phyloP scores from a whole-genome alignment of 2,113 vertebrate genomes.

The Cynoglossus semilaevis region DNA sequence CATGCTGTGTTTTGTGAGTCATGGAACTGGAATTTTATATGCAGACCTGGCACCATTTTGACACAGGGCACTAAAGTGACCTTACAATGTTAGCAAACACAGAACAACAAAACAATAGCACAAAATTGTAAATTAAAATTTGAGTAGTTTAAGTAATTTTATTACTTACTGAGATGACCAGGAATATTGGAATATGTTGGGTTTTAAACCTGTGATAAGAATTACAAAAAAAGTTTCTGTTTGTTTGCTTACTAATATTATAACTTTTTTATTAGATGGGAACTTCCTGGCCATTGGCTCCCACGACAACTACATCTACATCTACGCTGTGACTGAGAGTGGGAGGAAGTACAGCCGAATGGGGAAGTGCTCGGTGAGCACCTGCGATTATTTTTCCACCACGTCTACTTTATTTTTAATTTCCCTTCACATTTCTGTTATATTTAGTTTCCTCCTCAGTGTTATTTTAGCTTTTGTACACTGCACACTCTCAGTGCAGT shows the following conservation, averaged over 20 bases:
- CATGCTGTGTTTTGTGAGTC: no score
- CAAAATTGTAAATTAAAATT: no score
- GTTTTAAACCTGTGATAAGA: no score
- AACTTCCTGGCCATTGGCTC: slow-evolving; percentile 95
- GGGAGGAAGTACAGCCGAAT: slow-evolving; percentile 92
- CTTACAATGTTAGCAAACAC: no score
- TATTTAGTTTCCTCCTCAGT: slow-evolving; percentile 26
- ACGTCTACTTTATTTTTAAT: slow-evolving; percentile 27
- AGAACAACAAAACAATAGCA: no score
- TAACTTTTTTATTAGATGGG: slow-evolving; percentile 79
- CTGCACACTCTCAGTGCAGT: slow-evolving; percentile 9
- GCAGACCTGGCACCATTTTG: no score
- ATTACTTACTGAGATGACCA: no score
- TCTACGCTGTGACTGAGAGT: slow-evolving; percentile 89
- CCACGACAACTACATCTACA: slow-evolving; percentile 98
- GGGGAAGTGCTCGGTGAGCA: slow-evolving; percentile 94
- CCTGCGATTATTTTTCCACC: slow-evolving; percentile 35
- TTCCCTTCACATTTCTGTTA: slow-evolving; percentile 33
- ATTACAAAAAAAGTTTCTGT: no score
- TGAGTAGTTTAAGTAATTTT: no score
- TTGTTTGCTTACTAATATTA: not conserved
- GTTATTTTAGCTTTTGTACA: slow-evolving; percentile 11
- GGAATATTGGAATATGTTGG: no score
- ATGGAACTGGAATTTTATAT: no score
- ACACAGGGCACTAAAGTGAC: no score